phyloP scores from a whole-genome alignment of 53 echinoderm and acorn worm genomes.

The Zoroaster sp. region DNA sequence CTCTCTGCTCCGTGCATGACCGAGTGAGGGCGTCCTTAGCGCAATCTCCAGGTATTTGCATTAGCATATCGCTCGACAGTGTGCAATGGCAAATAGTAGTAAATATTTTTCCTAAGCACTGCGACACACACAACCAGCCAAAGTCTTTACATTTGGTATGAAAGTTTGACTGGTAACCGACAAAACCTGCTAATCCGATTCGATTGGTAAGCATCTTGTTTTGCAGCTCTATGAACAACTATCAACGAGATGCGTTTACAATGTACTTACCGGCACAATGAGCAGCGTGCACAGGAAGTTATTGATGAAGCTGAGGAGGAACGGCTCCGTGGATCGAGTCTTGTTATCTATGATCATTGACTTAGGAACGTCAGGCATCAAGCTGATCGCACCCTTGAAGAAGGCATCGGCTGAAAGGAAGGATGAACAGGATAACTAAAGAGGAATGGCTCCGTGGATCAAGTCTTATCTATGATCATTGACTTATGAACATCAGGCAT shows the following conservation, averaged over 20 bases:
- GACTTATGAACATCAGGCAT: slow-evolving; percentile 86
- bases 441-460: slow-evolving; percentile 86
- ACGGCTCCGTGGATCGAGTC: slow-evolving; percentile 81
- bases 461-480: slow-evolving; percentile 75
- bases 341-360: slow-evolving; percentile 83
- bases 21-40: too few relatives aligned
- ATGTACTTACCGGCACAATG: slow-evolving; percentile 80
- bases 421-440: slow-evolving; percentile 62
- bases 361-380: slow-evolving; percentile 88
- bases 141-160: too few relatives aligned
- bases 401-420: slow-evolving; percentile 92
- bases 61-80: too few relatives aligned
- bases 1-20: too few relatives aligned
- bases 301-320: slow-evolving; percentile 76
- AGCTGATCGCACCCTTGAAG: slow-evolving; percentile 96
- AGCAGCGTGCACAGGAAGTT: slow-evolving; percentile 92
- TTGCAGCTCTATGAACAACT: too few relatives aligned
- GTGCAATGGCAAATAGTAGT: too few relatives aligned
- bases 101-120: too few relatives aligned
- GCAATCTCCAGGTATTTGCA: too few relatives aligned
- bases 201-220: too few relatives aligned
- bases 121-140: too few relatives aligned
- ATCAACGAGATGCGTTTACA: neutral
- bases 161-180: too few relatives aligned
- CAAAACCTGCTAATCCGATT: too few relatives aligned